Base-by-base conservation (phyloP, 2,888 invertebrate species). In the Xestobium rufovillosum region DNA sequence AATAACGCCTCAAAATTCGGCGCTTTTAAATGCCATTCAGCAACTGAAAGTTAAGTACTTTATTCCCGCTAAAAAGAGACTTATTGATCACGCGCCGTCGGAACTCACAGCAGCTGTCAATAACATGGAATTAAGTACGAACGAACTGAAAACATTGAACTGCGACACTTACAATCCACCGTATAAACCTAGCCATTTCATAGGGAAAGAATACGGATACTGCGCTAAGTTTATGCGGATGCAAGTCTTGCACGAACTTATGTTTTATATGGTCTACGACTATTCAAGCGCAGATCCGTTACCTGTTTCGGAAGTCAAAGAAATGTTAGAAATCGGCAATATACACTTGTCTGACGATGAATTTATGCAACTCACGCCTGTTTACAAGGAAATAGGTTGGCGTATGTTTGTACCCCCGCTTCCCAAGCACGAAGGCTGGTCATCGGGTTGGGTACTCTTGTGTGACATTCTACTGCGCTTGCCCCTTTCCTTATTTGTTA, bases 401-500 rank as follows among this genome's bases (percentile, higher is more conserved):
- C 79, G 76, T 56, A 80, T 79, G 63, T 85, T 84, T 55, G 65
- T 87, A 9, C 74, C 80, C 1, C 81, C 83, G 0, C 53, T 85
- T 28, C 76, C 76, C 0, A 52, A 58, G 28, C 76, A 80, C 57
- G 38, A 39, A 4, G 73, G 71, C 10, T 80, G 76, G 66, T 67
- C 68, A 1, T 26, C 55, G 4, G 83, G 84, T 6, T 86, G 86
- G 84, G 68, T 76, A 15, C 65, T 81, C 33, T 65, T 84, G 42
- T 74, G 76, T 45, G 86, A 88, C 55, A 60, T 82, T 2, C 62
- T 85, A 3, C 64, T 81, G 3, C 70, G 80, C 1, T 65, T 87
- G 51, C 88, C 87, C 0, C 56, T 87, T 0, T 76, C 75, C 0
- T 51, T 85, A n/a, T 79, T 84, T 45, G 67, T 80, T 6, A 77